Conservation (phyloP, 1,140 invertebrate species). For the Drosophila elegans region DNA sequence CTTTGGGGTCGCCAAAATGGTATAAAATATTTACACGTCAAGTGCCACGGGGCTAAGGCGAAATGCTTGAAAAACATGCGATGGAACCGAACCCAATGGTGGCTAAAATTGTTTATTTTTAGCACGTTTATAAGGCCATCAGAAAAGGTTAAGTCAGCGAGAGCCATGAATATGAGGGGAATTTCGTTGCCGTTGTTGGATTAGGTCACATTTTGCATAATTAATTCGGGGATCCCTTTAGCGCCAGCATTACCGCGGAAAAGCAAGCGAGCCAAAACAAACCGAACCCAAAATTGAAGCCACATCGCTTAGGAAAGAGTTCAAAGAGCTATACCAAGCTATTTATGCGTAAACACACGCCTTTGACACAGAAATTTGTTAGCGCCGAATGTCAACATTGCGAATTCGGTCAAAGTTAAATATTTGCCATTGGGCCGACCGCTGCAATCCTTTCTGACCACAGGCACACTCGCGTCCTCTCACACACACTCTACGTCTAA, state of each 20-base stretch:
- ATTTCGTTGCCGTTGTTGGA: conserved; percentile 42
- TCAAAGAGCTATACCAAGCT: conserved; percentile 61
- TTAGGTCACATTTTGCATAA: conserved; percentile 80
- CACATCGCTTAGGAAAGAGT: conserved; percentile 21
- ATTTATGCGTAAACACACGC: conserved; percentile 78
- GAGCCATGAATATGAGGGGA: conserved; percentile 51
- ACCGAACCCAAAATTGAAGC: conserved; percentile 22
- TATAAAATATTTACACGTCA: conserved; percentile 81
- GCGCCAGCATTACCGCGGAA: conserved; percentile 21
- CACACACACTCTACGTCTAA: conserved; percentile 56
- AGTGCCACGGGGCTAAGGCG: conserved; percentile 43
- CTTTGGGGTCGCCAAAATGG: conserved; percentile 32
- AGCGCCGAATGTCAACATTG: conserved; percentile 73
- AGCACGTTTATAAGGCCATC: conserved; percentile 78
- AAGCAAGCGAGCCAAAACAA: conserved; percentile 13
- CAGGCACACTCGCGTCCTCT: conserved; percentile 23
- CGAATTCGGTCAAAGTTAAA: conserved; percentile 68
- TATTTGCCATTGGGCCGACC: conserved; percentile 59
- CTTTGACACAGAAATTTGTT: conserved; percentile 69
- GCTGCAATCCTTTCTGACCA: conserved; percentile 59
- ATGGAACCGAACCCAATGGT: conserved; percentile 33
- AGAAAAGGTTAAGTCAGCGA: conserved; percentile 73
- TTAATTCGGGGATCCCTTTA: conserved; percentile 60
- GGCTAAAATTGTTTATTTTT: conserved; percentile 75
- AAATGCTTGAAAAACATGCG: conserved; percentile 63